Conservation (phyloP, 2,797 vertebrate genomes). For the Anabacerthia variegaticeps region DNA sequence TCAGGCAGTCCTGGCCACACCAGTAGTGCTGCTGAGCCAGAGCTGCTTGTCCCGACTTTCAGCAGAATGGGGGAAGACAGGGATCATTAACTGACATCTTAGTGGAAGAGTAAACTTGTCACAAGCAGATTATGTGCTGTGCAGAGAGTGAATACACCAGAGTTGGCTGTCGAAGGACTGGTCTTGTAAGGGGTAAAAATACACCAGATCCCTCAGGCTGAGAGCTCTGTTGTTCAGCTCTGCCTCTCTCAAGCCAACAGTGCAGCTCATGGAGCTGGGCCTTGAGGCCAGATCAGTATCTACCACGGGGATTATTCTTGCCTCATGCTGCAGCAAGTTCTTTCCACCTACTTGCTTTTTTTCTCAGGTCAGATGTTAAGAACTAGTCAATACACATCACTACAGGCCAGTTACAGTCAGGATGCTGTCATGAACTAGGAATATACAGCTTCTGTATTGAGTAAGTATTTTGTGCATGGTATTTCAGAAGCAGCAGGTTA, state of each 20-base stretch:
- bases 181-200: neutral
- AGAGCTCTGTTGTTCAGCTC: neutral
- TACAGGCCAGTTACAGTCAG: neutral
- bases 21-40: neutral
- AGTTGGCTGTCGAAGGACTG: neutral
- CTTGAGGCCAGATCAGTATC: neutral
- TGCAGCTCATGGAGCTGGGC: neutral
- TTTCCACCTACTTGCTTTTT: neutral
- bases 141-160: neutral
- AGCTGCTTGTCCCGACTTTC: fast-evolving
- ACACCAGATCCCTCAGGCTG: neutral
- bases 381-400: neutral
- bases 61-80: fast-evolving
- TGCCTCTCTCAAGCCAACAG: neutral
- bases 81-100: neutral
- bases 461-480: neutral
- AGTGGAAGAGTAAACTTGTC: neutral
- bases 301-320: neutral
- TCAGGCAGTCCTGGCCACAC: neutral
- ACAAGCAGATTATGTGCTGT: fast-evolving
- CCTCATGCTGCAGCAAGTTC: slow-evolving; percentile 8
- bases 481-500: neutral
- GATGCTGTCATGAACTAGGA: neutral
- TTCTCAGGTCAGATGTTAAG: neutral
- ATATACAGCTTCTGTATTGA: fast-evolving